Conservation (phyloP, 2,888 invertebrate species). For the Drosophila phalerata region DNA sequence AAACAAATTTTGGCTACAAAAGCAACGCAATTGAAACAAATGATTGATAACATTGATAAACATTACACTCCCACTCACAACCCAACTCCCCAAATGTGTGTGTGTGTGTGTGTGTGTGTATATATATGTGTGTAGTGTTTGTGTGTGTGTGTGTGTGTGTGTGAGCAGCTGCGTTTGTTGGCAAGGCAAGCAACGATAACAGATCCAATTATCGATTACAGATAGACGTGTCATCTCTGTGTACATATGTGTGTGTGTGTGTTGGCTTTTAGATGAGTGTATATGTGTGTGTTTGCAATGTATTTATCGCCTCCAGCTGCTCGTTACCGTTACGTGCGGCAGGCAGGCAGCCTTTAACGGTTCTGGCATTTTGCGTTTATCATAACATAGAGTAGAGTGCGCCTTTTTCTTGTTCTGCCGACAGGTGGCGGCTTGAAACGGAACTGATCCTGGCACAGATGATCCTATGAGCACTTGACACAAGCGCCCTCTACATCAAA, state of each 20-base stretch:
- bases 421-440: slow-evolving; percentile 25
- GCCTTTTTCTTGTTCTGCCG: slow-evolving; percentile 19
- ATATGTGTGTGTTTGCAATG: slow-evolving; percentile 46
- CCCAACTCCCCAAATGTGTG: slow-evolving; percentile 46
- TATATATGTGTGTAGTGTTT: slow-evolving; percentile 42
- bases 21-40: slow-evolving; percentile 71
- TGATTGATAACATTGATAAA: slow-evolving; percentile 62
- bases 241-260: slow-evolving; percentile 16
- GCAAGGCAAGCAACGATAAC: slow-evolving; percentile 76
- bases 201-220: slow-evolving; percentile 46
- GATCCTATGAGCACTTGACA: slow-evolving; percentile 87
- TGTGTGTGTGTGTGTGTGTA: slow-evolving; percentile 39
- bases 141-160: slow-evolving; percentile 39
- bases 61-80: slow-evolving; percentile 55
- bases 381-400: slow-evolving; percentile 47
- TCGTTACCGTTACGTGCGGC: slow-evolving; percentile 15
- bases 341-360: slow-evolving; percentile 23
- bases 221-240: slow-evolving; percentile 41
- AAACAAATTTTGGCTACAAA: slow-evolving; percentile 78
- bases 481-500: slow-evolving; percentile 94
- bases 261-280: slow-evolving; percentile 16
- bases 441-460: slow-evolving; percentile 49
- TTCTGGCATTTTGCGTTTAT: slow-evolving; percentile 48
- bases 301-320: slow-evolving; percentile 32
- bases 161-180: slow-evolving; percentile 71